A percentile compares a stretch with the other conserved stretches of the same genome.
phyloP scores from a whole-genome alignment of 2,113 vertebrate species.

The Rhea pennata region DNA sequence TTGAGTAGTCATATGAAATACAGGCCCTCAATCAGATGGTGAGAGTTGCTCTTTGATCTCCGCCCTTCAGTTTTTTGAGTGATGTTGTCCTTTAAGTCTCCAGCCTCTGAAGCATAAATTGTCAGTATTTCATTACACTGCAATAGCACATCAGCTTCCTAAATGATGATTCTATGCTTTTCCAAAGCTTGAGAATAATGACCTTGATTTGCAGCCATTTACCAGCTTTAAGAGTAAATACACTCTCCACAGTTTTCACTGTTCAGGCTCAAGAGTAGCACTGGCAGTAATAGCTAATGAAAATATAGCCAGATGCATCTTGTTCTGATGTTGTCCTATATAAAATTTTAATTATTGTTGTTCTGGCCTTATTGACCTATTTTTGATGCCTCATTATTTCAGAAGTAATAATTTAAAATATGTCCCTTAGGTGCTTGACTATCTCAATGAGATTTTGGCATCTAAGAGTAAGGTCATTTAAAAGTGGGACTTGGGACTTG shows the following conservation, averaged over 20 bases:
- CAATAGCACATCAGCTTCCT: not conserved
- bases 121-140: not conserved
- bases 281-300: not conserved
- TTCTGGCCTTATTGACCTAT: not conserved
- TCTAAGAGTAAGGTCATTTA: not conserved
- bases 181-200: not conserved
- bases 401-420: conserved; percentile 9
- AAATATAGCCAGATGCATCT: not conserved
- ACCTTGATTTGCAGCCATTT: not conserved
- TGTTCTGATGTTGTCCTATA: not conserved
- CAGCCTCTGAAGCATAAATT: not conserved
- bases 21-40: not conserved
- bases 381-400: not conserved
- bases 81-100: not conserved
- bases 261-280: not conserved
- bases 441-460: not conserved
- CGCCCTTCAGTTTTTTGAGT: not conserved
- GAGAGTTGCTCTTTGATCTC: not conserved
- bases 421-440: not conserved
- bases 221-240: not conserved
- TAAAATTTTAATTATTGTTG: not conserved
- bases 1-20: not conserved
- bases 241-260: not conserved
- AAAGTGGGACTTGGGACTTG: not conserved
- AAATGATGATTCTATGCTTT: not conserved